Base-by-base conservation (phyloP, 1,140 invertebrate species). In the Drosophila repletoides region DNA sequence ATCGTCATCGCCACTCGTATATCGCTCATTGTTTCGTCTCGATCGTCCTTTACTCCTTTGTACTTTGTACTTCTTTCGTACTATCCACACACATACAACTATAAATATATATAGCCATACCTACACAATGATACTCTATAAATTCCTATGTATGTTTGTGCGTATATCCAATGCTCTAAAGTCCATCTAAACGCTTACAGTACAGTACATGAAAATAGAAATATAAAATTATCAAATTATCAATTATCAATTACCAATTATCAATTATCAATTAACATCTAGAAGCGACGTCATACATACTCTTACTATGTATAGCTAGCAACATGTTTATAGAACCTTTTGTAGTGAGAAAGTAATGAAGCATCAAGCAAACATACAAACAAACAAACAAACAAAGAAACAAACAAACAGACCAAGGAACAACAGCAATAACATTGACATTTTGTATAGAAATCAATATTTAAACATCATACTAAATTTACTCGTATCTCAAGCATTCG, bases 241-340 rank as follows among this genome's bases (percentile, higher is more conserved):
- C n/a, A n/a, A n/a, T n/a, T n/a, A n/a, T n/a, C n/a, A n/a, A n/a
- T n/a, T n/a, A n/a, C n/a, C n/a, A n/a, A n/a, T n/a, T n/a, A n/a
- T n/a, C n/a, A n/a, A n/a, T n/a, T n/a, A n/a, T n/a, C n/a, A 40
- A 40, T 33, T 10, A 33, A 38, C 36, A 21, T 3, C 40, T 69
- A 51, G 21, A 69, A 59, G 36, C 53, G 43, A 45, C 55, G 56
- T 59, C n/a, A 64, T 38, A 49, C 49, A 55, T 48, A 64, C 45
- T 59, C 28, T 7, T 46, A 76, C 53, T 79, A 88, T 88, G 87
- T 89, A 89, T 83, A 89, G 87, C 87, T 84, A 89, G 87, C 88
- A 89, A 89, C 87, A 88, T 89, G 67, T 84, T 43, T 77, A 66
- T 68, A 61, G 49, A 53, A 29, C 24, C 73, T 51, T 34, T 9